Evolutionary conservation across 2,113 vertebrate genomes (phyloP).

Genomic region (Terrapene triunguis): DNA sequence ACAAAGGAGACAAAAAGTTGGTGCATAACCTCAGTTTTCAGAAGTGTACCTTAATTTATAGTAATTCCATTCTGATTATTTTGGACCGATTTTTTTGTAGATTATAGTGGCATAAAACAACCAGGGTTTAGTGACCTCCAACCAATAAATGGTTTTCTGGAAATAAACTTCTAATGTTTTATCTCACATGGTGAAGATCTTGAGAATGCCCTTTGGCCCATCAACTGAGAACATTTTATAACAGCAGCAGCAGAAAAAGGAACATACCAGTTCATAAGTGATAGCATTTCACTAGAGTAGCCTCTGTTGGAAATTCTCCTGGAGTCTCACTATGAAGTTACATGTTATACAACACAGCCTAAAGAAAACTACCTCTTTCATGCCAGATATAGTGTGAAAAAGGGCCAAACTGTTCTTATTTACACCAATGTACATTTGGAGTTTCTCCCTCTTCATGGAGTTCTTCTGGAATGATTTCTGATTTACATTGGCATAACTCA

Average conservation of each 20-base stretch:
- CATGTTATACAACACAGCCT: neutral
- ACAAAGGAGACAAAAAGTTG: neutral
- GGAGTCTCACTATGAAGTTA: neutral
- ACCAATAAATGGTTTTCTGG: neutral
- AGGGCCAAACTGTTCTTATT: neutral
- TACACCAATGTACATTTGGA: neutral
- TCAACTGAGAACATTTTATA: neutral
- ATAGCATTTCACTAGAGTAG: neutral
- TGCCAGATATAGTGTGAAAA: neutral
- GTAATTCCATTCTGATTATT: neutral
- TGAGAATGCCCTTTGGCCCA: neutral
- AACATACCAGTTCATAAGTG: neutral
- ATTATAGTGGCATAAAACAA: neutral
- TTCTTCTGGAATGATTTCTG: neutral
- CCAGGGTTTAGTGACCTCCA: neutral
- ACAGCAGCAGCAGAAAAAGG: neutral
- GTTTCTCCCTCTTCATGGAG: neutral
- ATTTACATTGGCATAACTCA: neutral
- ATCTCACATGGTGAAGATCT: neutral
- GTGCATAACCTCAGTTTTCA: neutral
- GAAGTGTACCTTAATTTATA: neutral
- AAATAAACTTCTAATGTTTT: slow-evolving; percentile 30
- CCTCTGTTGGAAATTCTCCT: neutral
- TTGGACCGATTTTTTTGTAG: neutral
- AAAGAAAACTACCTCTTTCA: neutral